Evolutionary conservation across 2,797 vertebrate genomes (phyloP), one percentile per base, ranked within the genome.

Genomic region (Acridotheres tristis): DNA sequence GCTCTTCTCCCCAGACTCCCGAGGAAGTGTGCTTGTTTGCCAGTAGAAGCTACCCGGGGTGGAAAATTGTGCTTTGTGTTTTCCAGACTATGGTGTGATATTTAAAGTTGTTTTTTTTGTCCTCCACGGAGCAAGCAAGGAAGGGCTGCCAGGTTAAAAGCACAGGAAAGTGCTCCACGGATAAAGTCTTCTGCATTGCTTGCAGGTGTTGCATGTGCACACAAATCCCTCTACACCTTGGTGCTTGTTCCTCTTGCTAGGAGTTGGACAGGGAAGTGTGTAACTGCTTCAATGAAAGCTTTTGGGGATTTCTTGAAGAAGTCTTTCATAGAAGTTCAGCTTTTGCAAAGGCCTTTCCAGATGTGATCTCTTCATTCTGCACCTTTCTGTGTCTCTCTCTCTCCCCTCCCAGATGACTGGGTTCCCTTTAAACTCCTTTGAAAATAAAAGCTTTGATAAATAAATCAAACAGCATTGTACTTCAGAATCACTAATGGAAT

Each of bases 361-460:
- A 53, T 36, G 38, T 74, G 34, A 61, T 8, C 13, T 82, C 54
- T 85, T 57, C 29, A 19, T 79, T 45, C 53, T 29, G 20, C 30
- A 36, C 18, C 19, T 77, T 54, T 65, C 34, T 48, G 25, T 43
- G n/a, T 30, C n/a, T 26, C 23, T 66, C 40, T 29, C 27, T 27
- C 7, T 69, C 22, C 45, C 16, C 57, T 81, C 36, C 42, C 51
- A 47, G 25, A 61, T 74, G 72, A 57, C 71, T 5, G 0, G 5
- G 57, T 53, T 93, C 34, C 40, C 48, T 83, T 66, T 84, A 62
- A 71, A 88, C 4, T 21, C 58, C 62, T 86, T 84, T 84, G 73
- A 81, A 94, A 94, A 68, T 8, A 54, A 16, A 48, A 65, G 25
- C 54, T 96, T 93, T 96, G 66, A 78, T 91, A 84, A 90, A 82